phyloP scores from a whole-genome alignment of 2,888 invertebrate genomes.

The Stegana nigrithorax region DNA sequence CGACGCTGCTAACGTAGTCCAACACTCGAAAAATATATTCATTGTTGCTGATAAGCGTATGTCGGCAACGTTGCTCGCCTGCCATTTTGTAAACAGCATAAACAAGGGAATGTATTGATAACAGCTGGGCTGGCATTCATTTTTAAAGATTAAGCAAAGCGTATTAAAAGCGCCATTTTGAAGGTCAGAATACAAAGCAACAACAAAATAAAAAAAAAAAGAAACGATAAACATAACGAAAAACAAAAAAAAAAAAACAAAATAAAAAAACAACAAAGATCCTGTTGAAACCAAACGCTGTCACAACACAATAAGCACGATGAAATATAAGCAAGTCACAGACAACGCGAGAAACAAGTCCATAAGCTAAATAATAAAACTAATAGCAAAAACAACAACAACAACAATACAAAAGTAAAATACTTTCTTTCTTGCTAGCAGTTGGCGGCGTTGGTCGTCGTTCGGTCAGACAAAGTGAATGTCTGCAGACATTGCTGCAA shows the following conservation, averaged over 20 bases:
- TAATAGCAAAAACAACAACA: background rate
- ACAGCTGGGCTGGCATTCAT: background rate
- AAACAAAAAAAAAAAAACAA: background rate
- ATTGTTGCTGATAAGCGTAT: background rate
- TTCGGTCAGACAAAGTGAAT: slow-evolving; percentile 20
- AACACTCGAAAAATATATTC: background rate
- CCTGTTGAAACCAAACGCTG: background rate
- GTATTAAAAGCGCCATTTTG: background rate
- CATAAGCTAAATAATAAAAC: background rate
- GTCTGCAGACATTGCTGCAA: background rate
- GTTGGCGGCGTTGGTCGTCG: no score
- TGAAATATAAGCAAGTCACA: background rate
- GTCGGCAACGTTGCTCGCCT: no score
- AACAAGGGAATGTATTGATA: slow-evolving; percentile 5
- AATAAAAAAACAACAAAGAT: background rate
- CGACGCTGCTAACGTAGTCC: no score
- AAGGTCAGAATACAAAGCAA: slow-evolving; percentile 10
- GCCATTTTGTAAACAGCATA: slow-evolving; percentile 3
- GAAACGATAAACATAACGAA: background rate
- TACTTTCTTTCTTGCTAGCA: no score
- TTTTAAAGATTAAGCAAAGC: slow-evolving; percentile 1
- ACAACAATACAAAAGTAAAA: background rate
- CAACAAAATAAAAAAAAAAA: background rate
- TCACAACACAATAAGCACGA: no score
- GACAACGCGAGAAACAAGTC: background rate